Evolutionary conservation across 2,113 vertebrate species (phyloP), one percentile per base, ranked within the genome.

Genomic region (Odontophorus gujanensis): DNA sequence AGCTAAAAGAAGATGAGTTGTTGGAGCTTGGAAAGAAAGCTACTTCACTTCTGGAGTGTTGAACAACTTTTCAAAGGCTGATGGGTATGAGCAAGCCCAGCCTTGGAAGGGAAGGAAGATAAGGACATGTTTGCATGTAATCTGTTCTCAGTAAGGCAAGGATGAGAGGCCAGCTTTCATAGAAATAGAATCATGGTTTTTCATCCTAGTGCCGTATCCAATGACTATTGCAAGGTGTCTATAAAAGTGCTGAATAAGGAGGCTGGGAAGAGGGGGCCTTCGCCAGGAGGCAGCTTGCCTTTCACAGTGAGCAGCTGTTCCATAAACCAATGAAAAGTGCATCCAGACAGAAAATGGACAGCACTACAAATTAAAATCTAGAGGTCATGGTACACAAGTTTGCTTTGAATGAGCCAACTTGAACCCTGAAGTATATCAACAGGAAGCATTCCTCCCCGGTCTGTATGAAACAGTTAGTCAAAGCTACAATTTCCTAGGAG

Each of bases 1-100:
- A 93, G 43, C 34, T 74, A 65, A 94, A 92, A 90, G 71, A 87
- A 74, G 25, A 43, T 82, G 68, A 80, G 72, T 81, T 88, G 83
- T n/a, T 74, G 43, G 36, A 93, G 38, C 50, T 74, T 78, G 73
- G 88, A 63, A 94, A 84, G 51, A 86, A 96, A 88, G 66, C 83
- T 92, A 80, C 17, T 0, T 87, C 92, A 89, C 43, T 62, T 89
- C 57, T 61, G 24, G 69, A 85, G 67, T 53, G 45, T 19, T 89
- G 87, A 77, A 93, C 20, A 73, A 14, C 63, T 80, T 72, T 85
- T 90, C 22, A 90, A 88, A 90, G 87, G 74, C 72, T 69, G 72
- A 6, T 78, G 76, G 80, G 57, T 68, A 78, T 47, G n/a, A 93
- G 50, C 65, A 90, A 77, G 45, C 79, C 59, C 75, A 90, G 73